phyloP scores from a whole-genome alignment of 1,140 invertebrate genomes.

The Drosophila pallidifrons region DNA sequence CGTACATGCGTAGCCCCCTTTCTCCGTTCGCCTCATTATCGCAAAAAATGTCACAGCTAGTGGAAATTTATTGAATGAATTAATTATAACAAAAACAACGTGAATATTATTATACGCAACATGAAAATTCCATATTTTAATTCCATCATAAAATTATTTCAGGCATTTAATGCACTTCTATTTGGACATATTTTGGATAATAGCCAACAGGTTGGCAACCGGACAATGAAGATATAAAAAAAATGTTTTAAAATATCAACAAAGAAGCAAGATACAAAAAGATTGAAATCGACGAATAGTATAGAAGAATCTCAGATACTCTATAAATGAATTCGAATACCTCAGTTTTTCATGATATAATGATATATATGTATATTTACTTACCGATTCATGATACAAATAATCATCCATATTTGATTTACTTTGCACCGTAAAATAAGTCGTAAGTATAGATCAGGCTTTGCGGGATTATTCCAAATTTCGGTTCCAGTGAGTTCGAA shows the following conservation, averaged over 20 bases:
- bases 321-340: constrained; percentile 5
- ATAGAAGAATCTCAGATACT: constrained; percentile 30
- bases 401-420: neutral
- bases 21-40: constrained; percentile 57
- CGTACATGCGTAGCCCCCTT: constrained; percentile 25
- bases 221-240: constrained; percentile 24
- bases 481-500: neutral
- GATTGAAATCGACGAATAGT: constrained; percentile 7
- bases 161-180: constrained; percentile 19
- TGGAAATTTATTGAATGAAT: constrained; percentile 75
- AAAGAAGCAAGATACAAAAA: constrained; percentile 41
- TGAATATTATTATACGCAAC: constrained; percentile 26
- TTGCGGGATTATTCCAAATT: neutral
- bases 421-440: too few relatives aligned
- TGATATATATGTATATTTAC: neutral
- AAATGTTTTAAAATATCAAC: constrained; percentile 7
- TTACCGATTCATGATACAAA: neutral
- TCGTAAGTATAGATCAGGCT: too few relatives aligned
- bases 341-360: neutral
- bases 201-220: constrained; percentile 52
- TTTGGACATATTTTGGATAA: constrained; percentile 27
- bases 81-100: constrained; percentile 55
- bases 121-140: constrained; percentile 30
- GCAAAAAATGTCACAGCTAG: constrained; percentile 67
- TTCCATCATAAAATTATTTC: constrained; percentile 21